phyloP scores from a whole-genome alignment of 2,113 vertebrate genomes.

The Takifugu flavidus region DNA sequence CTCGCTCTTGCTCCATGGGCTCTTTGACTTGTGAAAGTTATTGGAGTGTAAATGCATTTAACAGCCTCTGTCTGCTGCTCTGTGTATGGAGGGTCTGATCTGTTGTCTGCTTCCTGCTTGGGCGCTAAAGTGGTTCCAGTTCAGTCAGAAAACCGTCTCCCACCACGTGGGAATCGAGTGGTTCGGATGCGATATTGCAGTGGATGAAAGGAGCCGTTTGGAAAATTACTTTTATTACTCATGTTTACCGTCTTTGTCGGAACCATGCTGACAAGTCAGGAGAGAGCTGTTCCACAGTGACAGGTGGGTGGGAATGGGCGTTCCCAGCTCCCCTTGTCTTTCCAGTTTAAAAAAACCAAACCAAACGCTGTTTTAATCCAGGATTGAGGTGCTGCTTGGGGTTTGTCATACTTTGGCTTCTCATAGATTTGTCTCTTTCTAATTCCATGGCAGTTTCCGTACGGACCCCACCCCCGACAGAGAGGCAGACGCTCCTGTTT shows the following conservation, averaged over 20 bases:
- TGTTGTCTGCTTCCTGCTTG: constrained; percentile 46
- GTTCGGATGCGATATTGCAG: background rate
- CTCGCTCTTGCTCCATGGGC: constrained; percentile 25
- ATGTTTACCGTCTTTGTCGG: constrained; percentile 1
- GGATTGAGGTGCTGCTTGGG: constrained; percentile 20
- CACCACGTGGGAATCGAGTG: background rate
- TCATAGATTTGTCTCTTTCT: constrained; percentile 30
- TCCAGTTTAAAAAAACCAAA: constrained; percentile 22
- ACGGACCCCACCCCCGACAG: constrained; percentile 29
- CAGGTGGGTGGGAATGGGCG: constrained; percentile 42
- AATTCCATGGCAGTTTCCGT: constrained; percentile 34
- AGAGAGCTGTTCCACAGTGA: constrained; percentile 23
- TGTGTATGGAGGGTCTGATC: constrained; percentile 28
- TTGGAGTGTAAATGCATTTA: constrained; percentile 69
- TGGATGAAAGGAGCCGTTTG: background rate
- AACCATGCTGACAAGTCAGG: constrained; percentile 16
- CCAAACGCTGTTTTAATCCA: constrained; percentile 15
- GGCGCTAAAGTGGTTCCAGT: constrained; percentile 13
- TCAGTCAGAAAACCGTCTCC: background rate
- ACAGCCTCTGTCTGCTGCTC: constrained; percentile 57
- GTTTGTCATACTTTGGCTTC: constrained; percentile 17
- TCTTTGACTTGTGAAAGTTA: constrained; percentile 68
- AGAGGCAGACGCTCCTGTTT: constrained; percentile 69
- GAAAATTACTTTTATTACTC: background rate
- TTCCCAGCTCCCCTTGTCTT: constrained; percentile 25